A percentile compares a stretch with the other conserved stretches of the same genome.
Evolutionary conservation across 1,140 invertebrate species (phyloP).

Genomic region (Cotesia typhae): DNA sequence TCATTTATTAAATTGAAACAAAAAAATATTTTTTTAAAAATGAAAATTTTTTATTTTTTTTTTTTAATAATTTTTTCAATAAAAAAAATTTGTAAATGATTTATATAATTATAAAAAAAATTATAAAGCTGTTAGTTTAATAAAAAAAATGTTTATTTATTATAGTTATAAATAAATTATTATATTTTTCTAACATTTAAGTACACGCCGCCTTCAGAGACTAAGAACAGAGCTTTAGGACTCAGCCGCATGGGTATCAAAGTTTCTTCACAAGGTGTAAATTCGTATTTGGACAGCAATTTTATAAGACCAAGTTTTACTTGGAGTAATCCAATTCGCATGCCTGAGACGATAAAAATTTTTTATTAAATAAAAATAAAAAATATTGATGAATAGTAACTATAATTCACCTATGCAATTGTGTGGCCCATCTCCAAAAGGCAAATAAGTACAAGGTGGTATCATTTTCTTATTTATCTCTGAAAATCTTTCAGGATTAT

Average conservation of each 20-base stretch:
- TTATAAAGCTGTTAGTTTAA: no score
- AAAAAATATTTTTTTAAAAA: no score
- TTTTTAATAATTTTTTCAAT: no score
- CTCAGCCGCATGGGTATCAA: slow-evolving; percentile 52
- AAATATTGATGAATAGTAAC: no score
- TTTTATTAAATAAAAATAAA: no score
- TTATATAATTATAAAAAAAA: no score
- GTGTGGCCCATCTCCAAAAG: slow-evolving; percentile 69
- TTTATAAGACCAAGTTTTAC: slow-evolving; percentile 68
- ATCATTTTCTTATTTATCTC: slow-evolving; percentile 58
- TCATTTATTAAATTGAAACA: no score
- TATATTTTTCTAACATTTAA: slow-evolving; percentile 46
- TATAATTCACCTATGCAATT: slow-evolving; percentile 66
- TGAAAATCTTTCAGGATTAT: slow-evolving; percentile 75
- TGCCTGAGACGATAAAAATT: slow-evolving; percentile 54
- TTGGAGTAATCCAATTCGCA: slow-evolving; percentile 71
- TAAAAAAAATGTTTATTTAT: no score
- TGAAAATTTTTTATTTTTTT: no score
- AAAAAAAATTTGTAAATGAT: no score
- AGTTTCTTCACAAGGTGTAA: slow-evolving; percentile 56
- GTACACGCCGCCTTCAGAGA: slow-evolving; percentile 63
- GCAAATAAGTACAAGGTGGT: slow-evolving; percentile 61
- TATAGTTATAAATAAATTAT: background rate
- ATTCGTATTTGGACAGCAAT: slow-evolving; percentile 57
- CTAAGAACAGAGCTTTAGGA: slow-evolving; percentile 47